A percentile compares a stretch with the other conserved stretches of the same genome.
These are phyloP conservation scores for Catajapyx aquilonaris DNA, from an alignment of 1,140 invertebrate genomes.

Conservation along the genomic window DNA sequence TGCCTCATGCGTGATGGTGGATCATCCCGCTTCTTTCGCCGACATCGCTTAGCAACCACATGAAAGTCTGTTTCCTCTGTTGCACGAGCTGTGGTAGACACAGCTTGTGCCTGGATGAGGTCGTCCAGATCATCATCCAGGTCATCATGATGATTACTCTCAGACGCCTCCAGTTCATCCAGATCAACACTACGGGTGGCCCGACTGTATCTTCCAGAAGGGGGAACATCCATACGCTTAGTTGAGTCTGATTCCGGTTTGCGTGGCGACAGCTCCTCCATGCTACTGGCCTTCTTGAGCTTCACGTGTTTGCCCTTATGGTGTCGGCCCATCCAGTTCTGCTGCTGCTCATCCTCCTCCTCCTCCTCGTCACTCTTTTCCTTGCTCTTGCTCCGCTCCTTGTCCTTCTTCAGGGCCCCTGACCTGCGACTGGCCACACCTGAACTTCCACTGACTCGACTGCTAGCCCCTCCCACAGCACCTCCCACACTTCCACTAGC, in stretches of 20 bases:
- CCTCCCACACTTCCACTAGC: too few relatives aligned
- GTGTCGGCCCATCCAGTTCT: constrained; percentile 1
- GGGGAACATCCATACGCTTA: background rate
- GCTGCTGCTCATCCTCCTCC: background rate
- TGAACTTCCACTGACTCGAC: too few relatives aligned
- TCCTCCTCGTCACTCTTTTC: background rate
- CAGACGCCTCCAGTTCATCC: background rate
- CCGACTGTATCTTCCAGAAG: too few relatives aligned
- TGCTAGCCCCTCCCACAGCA: too few relatives aligned
- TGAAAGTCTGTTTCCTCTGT: constrained; percentile 31
- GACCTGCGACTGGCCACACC: background rate
- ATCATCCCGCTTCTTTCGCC: constrained; percentile 31
- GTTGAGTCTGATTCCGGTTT: constrained; percentile 31
- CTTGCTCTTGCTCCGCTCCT: constrained; percentile 3
- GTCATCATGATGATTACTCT: background rate
- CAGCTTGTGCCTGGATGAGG: constrained; percentile 5
- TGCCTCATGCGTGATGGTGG: constrained; percentile 3
- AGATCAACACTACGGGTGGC: too few relatives aligned
- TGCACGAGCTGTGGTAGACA: constrained; percentile 9
- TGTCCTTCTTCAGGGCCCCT: background rate
- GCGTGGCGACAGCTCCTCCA: constrained; percentile 45
- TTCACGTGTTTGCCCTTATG: constrained; percentile 1
- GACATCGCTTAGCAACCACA: constrained; percentile 48
- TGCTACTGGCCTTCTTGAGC: constrained; percentile 37
- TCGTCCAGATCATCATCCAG: background rate